A percentile compares a stretch with the other conserved stretches of the same genome.
phyloP scores from a whole-genome alignment of 1,140 invertebrate genomes.

The Psix sp. region DNA sequence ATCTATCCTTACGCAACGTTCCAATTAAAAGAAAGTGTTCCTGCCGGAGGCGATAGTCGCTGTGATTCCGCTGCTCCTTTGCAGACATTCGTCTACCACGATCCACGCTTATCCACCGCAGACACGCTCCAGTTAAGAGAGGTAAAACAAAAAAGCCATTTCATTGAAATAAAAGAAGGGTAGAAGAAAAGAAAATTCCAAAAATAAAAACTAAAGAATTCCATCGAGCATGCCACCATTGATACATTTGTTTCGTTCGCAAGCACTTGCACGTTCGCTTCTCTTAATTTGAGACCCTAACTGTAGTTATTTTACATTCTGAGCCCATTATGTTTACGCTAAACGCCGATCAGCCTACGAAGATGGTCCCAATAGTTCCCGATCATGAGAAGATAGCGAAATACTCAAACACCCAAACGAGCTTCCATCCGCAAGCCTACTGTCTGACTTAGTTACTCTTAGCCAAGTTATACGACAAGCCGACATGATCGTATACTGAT shows the following conservation, averaged over 20 bases:
- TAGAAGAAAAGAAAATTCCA: not conserved
- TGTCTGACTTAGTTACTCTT: slow-evolving; percentile 20
- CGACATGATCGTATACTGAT: slow-evolving; percentile 35
- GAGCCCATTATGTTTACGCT: slow-evolving; percentile 10
- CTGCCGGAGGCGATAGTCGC: slow-evolving; percentile 90
- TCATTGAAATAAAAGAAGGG: slow-evolving; percentile 10
- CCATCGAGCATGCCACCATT: slow-evolving; percentile 42
- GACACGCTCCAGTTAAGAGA: slow-evolving; percentile 79
- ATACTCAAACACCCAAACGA: slow-evolving; percentile 20
- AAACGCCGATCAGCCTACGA: slow-evolving; percentile 17
- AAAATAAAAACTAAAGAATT: slow-evolving; percentile 6
- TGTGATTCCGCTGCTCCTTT: slow-evolving; percentile 92
- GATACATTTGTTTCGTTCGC: slow-evolving; percentile 46
- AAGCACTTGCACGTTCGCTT: slow-evolving; percentile 52
- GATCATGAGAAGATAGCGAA: slow-evolving; percentile 7
- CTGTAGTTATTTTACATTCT: slow-evolving; percentile 16
- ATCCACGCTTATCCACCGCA: slow-evolving; percentile 79
- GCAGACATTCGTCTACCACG: slow-evolving; percentile 93
- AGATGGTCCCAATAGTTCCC: slow-evolving; percentile 12
- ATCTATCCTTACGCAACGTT: slow-evolving; percentile 94
- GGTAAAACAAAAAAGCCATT: slow-evolving; percentile 67
- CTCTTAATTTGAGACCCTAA: slow-evolving; percentile 32
- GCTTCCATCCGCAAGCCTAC: slow-evolving; percentile 25
- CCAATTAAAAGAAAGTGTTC: slow-evolving; percentile 86
- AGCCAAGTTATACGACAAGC: slow-evolving; percentile 23